Evolutionary conservation across 2,888 invertebrate species (phyloP).

Genomic region (Hirtodrosophila alboralis): DNA sequence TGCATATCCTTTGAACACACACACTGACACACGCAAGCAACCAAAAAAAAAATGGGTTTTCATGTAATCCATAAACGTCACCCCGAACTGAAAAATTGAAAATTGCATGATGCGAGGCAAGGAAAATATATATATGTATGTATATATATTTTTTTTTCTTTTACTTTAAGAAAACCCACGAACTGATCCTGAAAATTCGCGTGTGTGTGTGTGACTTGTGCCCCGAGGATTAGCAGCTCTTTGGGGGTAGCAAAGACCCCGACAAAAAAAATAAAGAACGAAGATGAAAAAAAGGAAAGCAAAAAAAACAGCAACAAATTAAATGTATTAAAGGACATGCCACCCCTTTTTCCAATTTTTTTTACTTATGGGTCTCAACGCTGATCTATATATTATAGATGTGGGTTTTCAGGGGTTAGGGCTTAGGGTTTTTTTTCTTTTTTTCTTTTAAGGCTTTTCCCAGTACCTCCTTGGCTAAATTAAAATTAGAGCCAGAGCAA

Average conservation of each 20-base stretch:
- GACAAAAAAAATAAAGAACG: slow-evolving; percentile 11
- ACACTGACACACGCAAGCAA: slow-evolving; percentile 30
- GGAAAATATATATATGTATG: slow-evolving; percentile 66
- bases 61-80: slow-evolving; percentile 82
- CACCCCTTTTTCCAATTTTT: slow-evolving; percentile 58
- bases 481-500: slow-evolving; percentile 80
- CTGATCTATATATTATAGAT: slow-evolving; percentile 19
- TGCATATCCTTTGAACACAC: slow-evolving; percentile 4
- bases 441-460: slow-evolving; percentile 19
- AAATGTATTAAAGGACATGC: slow-evolving; percentile 66
- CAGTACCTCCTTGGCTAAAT: slow-evolving; percentile 57
- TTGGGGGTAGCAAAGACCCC: slow-evolving; percentile 43
- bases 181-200: neutral
- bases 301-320: slow-evolving; percentile 71
- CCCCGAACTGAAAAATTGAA: slow-evolving; percentile 51
- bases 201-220: slow-evolving; percentile 61
- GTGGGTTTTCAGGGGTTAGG: slow-evolving; percentile 51
- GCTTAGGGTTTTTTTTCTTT: slow-evolving; percentile 31
- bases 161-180: slow-evolving; percentile 43
- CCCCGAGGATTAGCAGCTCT: slow-evolving; percentile 60
- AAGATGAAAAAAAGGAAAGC: slow-evolving; percentile 47
- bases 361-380: slow-evolving; percentile 34
- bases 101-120: slow-evolving; percentile 55
- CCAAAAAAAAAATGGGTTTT: slow-evolving; percentile 65
- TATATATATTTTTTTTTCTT: too few relatives aligned